Evolutionary conservation across 2,797 vertebrate genomes (phyloP).

Genomic region (Cottoperca gobio): DNA sequence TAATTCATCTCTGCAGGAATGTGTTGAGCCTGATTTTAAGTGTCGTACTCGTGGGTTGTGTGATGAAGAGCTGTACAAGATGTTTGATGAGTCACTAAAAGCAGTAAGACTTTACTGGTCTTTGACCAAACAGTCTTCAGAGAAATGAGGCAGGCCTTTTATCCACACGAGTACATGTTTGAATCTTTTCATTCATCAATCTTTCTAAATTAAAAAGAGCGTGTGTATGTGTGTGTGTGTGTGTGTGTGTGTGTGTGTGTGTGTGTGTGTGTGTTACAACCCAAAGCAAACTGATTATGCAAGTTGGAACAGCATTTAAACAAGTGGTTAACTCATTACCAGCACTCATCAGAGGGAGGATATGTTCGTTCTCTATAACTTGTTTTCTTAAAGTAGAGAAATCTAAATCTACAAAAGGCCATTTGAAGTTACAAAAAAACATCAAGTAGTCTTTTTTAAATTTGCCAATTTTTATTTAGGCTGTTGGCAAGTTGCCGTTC

Average conservation of each 20-base stretch:
- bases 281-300: too few species aligned
- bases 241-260: slow-evolving; percentile 1
- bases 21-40: slow-evolving; percentile 27
- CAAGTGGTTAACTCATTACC: not conserved
- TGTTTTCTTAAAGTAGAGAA: not conserved
- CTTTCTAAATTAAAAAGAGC: slow-evolving; percentile 36
- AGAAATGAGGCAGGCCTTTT: slow-evolving; percentile 26
- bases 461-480: not conserved
- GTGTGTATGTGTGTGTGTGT: not conserved
- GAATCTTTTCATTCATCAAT: slow-evolving; percentile 31
- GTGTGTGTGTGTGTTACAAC: too few species aligned
- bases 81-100: slow-evolving; percentile 1
- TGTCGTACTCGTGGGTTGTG: not conserved
- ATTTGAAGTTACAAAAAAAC: not conserved
- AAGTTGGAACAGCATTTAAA: slow-evolving; percentile 1
- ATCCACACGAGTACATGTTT: slow-evolving; percentile 9
- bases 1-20: slow-evolving; percentile 17
- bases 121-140: slow-evolving; percentile 30
- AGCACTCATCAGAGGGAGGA: not conserved
- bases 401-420: not conserved
- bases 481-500: slow-evolving; percentile 8
- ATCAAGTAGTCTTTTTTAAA: not conserved
- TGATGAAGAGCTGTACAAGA: slow-evolving; percentile 3
- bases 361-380: not conserved
- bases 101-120: slow-evolving; percentile 10